Evolutionary conservation across 2,888 invertebrate genomes (phyloP).

Genomic region (Drosophila koepferae): DNA sequence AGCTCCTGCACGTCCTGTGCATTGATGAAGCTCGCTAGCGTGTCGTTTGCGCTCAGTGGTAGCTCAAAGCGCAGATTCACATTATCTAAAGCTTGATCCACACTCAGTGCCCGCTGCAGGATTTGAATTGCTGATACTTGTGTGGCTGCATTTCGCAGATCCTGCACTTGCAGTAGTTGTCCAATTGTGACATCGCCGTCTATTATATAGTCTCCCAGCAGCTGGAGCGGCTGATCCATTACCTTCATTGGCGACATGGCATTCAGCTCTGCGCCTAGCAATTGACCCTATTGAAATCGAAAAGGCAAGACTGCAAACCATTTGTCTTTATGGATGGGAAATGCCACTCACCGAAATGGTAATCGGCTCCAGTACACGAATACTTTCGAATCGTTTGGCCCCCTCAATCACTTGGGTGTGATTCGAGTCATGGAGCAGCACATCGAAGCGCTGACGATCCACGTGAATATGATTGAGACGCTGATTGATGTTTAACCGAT

Average conservation of each 20-base stretch:
- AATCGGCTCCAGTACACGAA: conserved; percentile 85
- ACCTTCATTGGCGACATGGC: conserved; percentile 85
- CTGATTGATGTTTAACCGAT: conserved; percentile 84
- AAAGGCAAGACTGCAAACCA: not conserved
- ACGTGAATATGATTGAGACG: conserved; percentile 86
- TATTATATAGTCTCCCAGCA: conserved; percentile 85
- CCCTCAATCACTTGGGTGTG: conserved; percentile 85
- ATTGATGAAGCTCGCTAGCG: conserved; percentile 85
- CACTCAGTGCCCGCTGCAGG: conserved; percentile 67
- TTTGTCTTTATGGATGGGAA: too few relatives aligned
- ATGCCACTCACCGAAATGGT: conserved; percentile 76
- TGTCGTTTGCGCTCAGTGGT: conserved; percentile 78
- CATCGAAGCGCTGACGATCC: conserved; percentile 84
- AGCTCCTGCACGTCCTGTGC: conserved; percentile 84
- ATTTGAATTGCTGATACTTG: conserved; percentile 55
- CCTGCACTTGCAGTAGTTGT: conserved; percentile 79
- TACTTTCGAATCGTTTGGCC: conserved; percentile 84
- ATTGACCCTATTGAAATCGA: conserved; percentile 82
- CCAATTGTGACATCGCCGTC: conserved; percentile 86
- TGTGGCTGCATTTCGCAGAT: conserved; percentile 68
- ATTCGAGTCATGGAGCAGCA: conserved; percentile 84
- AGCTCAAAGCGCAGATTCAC: conserved; percentile 74
- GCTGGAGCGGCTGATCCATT: conserved; percentile 84
- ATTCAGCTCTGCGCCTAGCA: conserved; percentile 84
- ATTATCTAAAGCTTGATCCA: conserved; percentile 67